Conservation (phyloP, 2,888 invertebrate species). For the Euclidia mi region DNA sequence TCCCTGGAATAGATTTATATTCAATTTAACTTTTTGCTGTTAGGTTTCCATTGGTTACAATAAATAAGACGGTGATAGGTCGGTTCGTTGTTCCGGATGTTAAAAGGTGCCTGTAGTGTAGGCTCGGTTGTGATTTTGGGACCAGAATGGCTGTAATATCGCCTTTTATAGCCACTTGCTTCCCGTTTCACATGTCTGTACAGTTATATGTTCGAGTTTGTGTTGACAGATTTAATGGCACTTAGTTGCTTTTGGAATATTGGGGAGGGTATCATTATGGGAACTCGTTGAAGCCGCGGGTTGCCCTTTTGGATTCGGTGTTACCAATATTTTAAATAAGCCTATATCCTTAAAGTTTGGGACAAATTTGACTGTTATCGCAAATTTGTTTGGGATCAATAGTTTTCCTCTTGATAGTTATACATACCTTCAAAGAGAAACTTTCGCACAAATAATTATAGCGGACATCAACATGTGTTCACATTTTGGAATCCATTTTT, state of each 20-base stretch:
- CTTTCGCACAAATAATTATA: too few species aligned
- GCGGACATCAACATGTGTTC: too few species aligned
- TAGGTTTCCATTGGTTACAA: slow-evolving; percentile 63
- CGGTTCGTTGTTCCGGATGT: slow-evolving; percentile 33
- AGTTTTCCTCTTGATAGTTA: too few species aligned
- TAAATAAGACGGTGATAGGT: slow-evolving; percentile 57
- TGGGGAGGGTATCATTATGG: background rate
- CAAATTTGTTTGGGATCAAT: too few species aligned
- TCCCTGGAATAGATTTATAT: slow-evolving; percentile 66
- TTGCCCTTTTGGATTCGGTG: too few species aligned
- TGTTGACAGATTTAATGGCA: slow-evolving; percentile 3
- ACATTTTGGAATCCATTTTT: too few species aligned
- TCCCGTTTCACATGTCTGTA: slow-evolving; percentile 11
- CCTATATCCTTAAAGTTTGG: too few species aligned
- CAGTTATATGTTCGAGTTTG: slow-evolving; percentile 2
- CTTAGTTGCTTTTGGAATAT: background rate
- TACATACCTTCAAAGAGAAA: too few species aligned
- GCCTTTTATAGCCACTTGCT: slow-evolving; percentile 33
- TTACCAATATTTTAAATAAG: too few species aligned
- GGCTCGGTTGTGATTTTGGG: slow-evolving; percentile 12
- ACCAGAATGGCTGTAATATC: slow-evolving; percentile 14
- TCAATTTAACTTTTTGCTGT: slow-evolving; percentile 72
- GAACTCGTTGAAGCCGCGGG: too few species aligned
- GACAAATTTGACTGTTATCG: too few species aligned
- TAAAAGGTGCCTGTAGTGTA: slow-evolving; percentile 28